Conservation (phyloP, 2,113 vertebrate genomes). For the Microcebus griseorufus region DNA sequence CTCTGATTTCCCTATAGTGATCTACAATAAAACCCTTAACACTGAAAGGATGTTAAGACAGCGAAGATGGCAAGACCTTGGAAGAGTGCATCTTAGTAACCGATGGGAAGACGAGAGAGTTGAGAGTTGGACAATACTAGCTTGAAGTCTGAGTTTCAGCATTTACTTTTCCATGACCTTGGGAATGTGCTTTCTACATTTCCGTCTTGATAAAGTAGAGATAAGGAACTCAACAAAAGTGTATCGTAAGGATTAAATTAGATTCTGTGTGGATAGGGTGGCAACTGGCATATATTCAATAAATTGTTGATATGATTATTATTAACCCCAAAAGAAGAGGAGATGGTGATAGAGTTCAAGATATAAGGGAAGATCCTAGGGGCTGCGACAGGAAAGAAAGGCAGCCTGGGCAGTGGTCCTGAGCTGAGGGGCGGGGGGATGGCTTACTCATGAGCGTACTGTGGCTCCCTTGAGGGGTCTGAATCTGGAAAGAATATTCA, state of each 20-base stretch:
- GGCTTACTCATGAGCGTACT: no score
- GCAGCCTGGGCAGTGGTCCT: background rate
- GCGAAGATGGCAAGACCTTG: background rate
- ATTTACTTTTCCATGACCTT: background rate
- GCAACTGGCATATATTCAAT: background rate
- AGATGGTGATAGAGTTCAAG: background rate
- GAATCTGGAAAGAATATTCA: background rate
- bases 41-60: background rate
- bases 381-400: background rate
- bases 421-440: rapidly evolving
- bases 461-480: background rate
- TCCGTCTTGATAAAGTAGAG: background rate
- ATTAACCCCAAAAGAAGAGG: background rate
- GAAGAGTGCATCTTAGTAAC: background rate
- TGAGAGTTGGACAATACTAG: background rate
- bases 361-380: background rate
- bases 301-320: background rate
- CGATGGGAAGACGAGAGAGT: background rate
- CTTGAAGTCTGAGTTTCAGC: background rate
- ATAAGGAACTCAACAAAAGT: background rate
- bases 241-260: background rate
- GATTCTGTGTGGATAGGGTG: background rate
- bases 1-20: background rate
- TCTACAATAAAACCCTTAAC: background rate
- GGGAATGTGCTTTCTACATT: background rate